A percentile compares a stretch with the other conserved stretches of the same genome.
phyloP scores from a whole-genome alignment of 2,797 vertebrate species.

The Antrozous pallidus region DNA sequence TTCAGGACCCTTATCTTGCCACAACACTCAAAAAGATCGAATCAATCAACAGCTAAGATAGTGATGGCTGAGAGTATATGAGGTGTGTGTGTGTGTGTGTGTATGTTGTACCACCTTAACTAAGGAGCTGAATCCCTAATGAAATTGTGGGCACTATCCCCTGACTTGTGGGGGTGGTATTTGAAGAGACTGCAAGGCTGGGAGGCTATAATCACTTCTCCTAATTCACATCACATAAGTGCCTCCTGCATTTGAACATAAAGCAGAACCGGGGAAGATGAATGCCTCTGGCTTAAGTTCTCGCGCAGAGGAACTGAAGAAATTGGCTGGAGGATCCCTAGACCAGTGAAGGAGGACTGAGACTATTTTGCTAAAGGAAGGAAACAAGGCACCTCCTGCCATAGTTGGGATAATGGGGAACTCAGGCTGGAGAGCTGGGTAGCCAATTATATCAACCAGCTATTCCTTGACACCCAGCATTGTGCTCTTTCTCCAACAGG shows the following conservation, averaged over 20 bases:
- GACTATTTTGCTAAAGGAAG: background rate
- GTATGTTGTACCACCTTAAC: background rate
- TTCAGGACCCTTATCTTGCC: background rate
- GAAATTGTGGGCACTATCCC: background rate
- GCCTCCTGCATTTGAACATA: background rate
- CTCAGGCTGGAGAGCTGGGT: background rate
- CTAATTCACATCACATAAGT: background rate
- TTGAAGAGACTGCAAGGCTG: background rate
- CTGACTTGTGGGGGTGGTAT: background rate
- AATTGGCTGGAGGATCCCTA: background rate
- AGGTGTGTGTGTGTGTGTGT: background rate
- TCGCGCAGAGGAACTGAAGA: background rate
- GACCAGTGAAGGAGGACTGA: background rate
- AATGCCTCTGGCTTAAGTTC: background rate
- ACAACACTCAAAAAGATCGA: background rate
- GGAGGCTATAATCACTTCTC: background rate
- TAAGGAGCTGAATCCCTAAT: background rate
- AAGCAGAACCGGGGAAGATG: background rate
- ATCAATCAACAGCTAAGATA: conserved; percentile 18
- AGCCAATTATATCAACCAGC: background rate
- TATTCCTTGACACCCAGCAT: background rate
- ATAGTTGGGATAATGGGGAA: background rate
- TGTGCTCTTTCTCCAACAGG: background rate
- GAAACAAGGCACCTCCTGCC: background rate
- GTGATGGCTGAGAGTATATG: background rate